Base-by-base conservation (phyloP, 1,140 invertebrate species). In the Drosophila persimilis region DNA sequence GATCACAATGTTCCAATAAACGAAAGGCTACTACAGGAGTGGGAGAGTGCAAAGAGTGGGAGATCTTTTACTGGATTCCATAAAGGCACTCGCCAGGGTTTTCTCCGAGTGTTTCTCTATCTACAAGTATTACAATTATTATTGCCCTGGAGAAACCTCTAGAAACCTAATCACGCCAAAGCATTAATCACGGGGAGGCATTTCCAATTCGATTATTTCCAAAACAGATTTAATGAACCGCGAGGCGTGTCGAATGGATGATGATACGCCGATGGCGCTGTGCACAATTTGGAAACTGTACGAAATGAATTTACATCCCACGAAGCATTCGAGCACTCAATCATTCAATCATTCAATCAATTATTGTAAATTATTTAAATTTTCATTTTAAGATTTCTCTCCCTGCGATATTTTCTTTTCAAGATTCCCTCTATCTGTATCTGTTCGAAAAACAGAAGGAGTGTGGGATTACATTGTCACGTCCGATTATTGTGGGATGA, bases 121-220 rank as follows among this genome's bases (percentile, higher is more conserved):
- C 11, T 13, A 39, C 35, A 4, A 39, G 11, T 8, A 13, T 13
- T 39, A 39, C 9, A 3, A 35, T 13, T 39, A 5, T 5, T 39
- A 39, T 39, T 39, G 22, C 13, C 15, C 50, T 6, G 43, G 39
- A 54, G 44, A 53, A 17, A 17, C 17, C 39, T 46, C 43, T 61
- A n/a, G 17, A 24, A 65, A 65, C 22, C 48, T 62, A 31, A 20
- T 31, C 3, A 22, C 6, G 6, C 45, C 13, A 5, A 26, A 29
- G 6, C 31, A 11, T 67, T 67, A 48, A 56, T 47, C 24, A 26
- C 57, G 46, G 52, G 41, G 45, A 39, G 24, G 71, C 72, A 57
- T 73, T 77, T 47, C 48, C 50, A 85, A 85, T 80, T 77, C 17
- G 50, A 77, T 83, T 84, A 61, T 54, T 63, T 52, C 52, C 64